These are phyloP conservation scores for Natrix natrix DNA, from an alignment of 2,797 vertebrate genomes.

Conservation along the genomic window DNA sequence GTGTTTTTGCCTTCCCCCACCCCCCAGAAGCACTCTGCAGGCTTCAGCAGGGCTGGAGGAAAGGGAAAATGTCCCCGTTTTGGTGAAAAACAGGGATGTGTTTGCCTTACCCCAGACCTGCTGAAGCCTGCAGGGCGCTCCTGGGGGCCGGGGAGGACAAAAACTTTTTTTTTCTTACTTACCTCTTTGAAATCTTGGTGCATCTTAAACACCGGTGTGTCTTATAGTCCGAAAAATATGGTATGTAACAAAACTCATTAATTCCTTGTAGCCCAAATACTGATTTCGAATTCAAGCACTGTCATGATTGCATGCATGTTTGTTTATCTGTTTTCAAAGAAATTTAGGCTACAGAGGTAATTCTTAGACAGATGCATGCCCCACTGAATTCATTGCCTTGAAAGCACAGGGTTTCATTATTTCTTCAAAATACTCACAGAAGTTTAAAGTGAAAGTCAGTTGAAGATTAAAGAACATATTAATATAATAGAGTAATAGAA, in stretches of 20 bases:
- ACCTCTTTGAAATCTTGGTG: too few species aligned
- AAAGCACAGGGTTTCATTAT: not conserved
- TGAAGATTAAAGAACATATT: not conserved
- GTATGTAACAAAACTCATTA: not conserved
- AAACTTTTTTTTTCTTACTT: too few species aligned
- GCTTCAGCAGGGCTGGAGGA: too few species aligned
- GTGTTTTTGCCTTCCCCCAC: too few species aligned
- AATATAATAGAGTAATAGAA: not conserved
- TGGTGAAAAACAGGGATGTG: too few species aligned
- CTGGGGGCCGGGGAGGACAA: too few species aligned
- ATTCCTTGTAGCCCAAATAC: not conserved
- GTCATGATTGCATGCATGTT: not conserved
- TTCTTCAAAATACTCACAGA: not conserved
- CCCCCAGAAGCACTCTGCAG: too few species aligned
- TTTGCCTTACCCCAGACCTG: too few species aligned
- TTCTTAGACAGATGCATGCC: not conserved
- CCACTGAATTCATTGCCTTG: not conserved
- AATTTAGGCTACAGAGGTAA: not conserved
- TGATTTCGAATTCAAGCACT: constrained; percentile 48
- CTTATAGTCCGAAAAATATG: too few species aligned
- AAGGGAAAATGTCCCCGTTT: too few species aligned
- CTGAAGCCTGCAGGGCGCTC: too few species aligned
- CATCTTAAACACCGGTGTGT: too few species aligned
- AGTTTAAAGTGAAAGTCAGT: not conserved
- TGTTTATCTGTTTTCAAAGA: not conserved